Evolutionary conservation across 2,797 vertebrate species (phyloP).

Genomic region (Acipenser transmontanus): DNA sequence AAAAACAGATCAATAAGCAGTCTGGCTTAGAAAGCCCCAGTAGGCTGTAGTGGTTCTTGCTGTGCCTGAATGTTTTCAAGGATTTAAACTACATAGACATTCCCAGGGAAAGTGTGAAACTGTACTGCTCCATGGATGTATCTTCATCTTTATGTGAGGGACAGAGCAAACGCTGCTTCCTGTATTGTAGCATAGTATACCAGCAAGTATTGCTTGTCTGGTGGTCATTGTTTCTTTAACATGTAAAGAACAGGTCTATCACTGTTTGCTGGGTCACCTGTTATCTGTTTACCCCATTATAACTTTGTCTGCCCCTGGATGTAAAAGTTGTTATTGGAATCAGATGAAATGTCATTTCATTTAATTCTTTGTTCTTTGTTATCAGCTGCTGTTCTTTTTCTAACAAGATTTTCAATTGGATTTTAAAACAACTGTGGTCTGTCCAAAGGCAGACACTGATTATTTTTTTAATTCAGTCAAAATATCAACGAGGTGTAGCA

Average conservation of each 20-base stretch:
- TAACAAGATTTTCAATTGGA: background rate
- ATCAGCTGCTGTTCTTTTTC: background rate
- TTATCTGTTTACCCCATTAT: no score
- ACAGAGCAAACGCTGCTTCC: no score
- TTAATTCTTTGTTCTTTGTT: background rate
- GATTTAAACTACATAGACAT: background rate
- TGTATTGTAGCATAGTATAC: no score
- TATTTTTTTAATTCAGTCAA: background rate
- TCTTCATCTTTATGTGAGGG: background rate
- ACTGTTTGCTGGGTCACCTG: no score
- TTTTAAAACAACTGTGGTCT: background rate
- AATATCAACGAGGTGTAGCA: no score
- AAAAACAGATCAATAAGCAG: conserved; percentile 53
- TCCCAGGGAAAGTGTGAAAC: background rate
- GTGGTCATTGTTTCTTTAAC: no score
- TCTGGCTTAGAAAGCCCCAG: conserved; percentile 42
- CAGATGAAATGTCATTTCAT: background rate
- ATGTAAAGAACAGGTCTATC: no score
- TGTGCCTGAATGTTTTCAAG: conserved; percentile 18
- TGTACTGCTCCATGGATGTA: background rate
- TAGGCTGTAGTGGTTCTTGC: conserved; percentile 17
- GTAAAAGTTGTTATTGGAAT: no score
- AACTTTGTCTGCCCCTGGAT: no score
- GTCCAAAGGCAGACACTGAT: background rate
- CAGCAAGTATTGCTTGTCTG: no score